Evolutionary conservation across 2,113 vertebrate species (phyloP), one percentile per base, ranked within the genome.

Genomic region (Carlito syrichta): DNA sequence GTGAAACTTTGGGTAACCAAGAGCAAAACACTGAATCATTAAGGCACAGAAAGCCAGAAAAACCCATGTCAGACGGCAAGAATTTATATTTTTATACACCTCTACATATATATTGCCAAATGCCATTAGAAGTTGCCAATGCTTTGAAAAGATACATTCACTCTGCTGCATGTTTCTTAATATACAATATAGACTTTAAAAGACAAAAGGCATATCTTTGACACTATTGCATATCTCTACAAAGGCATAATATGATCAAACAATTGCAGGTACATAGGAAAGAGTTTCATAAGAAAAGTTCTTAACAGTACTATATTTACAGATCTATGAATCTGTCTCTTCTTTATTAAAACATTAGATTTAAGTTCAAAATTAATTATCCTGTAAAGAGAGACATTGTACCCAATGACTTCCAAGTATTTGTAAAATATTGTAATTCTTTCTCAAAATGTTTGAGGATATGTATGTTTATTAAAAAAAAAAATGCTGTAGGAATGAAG

Each of bases 61-160:
- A 99, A 98, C 99, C 99, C 99, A 99, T 99, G 99, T 99, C 99
- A 99, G 99, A 99, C 99, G 99, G 99, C 99, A 99, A 98, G 98
- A 98, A 98, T 87, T 96, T 84, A 60, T 94, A 96, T 98, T 98
- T 98, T 96, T 97, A 94, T 93, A 83, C 94, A 96, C 84, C 97
- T 91, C 45, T 96, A 96, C 63, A 92, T 90, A 43, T 66, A 97
- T 96, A 92, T 85, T 88, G 97, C 86, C 96, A 97, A 95, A 97
- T 97, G 82, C 74, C 92, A 76, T 93, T 92, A 78, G 45, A 91
- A 96, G 38, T 90, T 94, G 86, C n/a, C 90, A 94, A 96, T 88
- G 90, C 91, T 95, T 98, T 97, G 5, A 96, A 82, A 81, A 95
- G 85, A 71, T 81, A 94, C 92, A 89, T 82, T 98, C 97, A 99